Evolutionary conservation across 1,140 invertebrate genomes (phyloP).

Genomic region (Berghia stephanieae): DNA sequence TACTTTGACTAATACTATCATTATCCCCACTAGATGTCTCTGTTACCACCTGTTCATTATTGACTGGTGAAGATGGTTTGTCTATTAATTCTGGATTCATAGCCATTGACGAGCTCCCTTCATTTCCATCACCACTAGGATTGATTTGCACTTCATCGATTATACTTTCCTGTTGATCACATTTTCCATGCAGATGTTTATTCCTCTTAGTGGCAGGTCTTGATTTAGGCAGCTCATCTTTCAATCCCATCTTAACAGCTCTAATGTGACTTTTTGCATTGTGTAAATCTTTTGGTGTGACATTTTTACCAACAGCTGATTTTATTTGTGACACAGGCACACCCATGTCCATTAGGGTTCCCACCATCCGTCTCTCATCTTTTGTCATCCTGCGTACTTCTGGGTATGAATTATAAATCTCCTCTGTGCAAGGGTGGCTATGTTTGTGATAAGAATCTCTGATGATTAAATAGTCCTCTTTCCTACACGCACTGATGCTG

Average conservation of each 20-base stretch:
- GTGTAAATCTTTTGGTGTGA: constrained; percentile 29
- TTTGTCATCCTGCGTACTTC: constrained; percentile 27
- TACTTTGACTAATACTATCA: too few species aligned
- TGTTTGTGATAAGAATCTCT: constrained; percentile 27
- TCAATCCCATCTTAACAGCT: constrained; percentile 17
- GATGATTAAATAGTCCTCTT: constrained; percentile 30
- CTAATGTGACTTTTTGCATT: constrained; percentile 25
- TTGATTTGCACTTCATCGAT: too few species aligned
- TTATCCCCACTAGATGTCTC: too few species aligned
- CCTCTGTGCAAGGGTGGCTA: constrained; percentile 32
- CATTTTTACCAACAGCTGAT: constrained; percentile 14
- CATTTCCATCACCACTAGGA: too few species aligned
- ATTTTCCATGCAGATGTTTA: constrained; percentile 11
- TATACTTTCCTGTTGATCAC: too few species aligned
- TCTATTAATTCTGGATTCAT: too few species aligned
- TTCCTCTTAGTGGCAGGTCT: neutral
- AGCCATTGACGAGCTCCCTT: too few species aligned
- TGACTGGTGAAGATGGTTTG: too few species aligned
- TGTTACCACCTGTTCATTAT: too few species aligned
- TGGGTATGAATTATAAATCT: constrained; percentile 28
- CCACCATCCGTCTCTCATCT: constrained; percentile 26
- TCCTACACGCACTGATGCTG: constrained; percentile 27
- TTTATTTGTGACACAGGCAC: constrained; percentile 25
- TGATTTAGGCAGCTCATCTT: constrained; percentile 10
- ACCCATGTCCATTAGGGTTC: constrained; percentile 28